Percentiles rank a stretch among this genome's conserved stretches.
phyloP scores from a whole-genome alignment of 2,888 invertebrate species.

The Agrochola macilenta region DNA sequence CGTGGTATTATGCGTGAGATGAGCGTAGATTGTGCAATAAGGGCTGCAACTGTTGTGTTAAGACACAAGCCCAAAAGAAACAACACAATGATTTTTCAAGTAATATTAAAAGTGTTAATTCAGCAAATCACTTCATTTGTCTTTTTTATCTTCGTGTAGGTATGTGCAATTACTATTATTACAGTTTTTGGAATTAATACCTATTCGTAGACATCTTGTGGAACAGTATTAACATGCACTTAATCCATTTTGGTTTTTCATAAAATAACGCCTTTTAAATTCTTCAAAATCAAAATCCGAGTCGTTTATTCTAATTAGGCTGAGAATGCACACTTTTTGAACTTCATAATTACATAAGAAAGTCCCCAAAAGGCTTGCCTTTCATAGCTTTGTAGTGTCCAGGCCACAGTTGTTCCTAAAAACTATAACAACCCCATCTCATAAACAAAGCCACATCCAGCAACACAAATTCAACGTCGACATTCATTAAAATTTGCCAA shows the following conservation, averaged over 20 bases:
- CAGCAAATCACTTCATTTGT: neutral
- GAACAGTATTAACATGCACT: neutral
- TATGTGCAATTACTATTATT: neutral
- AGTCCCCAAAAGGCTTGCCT: neutral
- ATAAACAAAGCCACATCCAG: conserved; percentile 74
- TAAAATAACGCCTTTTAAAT: neutral
- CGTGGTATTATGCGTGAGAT: conserved; percentile 4
- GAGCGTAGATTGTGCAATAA: conserved; percentile 23
- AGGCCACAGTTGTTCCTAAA: neutral
- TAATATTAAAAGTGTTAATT: neutral
- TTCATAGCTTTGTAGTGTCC: neutral
- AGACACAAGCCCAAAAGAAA: neutral
- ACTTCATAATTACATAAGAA: neutral
- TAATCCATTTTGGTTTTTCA: neutral
- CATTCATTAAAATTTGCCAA: conserved; percentile 86
- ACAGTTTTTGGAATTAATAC: neutral
- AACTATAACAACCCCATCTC: neutral
- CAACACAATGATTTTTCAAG: neutral
- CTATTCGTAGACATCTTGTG: neutral
- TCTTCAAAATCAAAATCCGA: neutral
- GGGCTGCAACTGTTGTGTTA: neutral
- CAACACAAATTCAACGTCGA: conserved; percentile 59
- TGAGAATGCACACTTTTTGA: neutral
- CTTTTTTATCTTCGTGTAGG: neutral
- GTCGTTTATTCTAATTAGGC: neutral